Conservation (phyloP, 2,797 vertebrate genomes). For the Lutjanus argentimaculatus region DNA sequence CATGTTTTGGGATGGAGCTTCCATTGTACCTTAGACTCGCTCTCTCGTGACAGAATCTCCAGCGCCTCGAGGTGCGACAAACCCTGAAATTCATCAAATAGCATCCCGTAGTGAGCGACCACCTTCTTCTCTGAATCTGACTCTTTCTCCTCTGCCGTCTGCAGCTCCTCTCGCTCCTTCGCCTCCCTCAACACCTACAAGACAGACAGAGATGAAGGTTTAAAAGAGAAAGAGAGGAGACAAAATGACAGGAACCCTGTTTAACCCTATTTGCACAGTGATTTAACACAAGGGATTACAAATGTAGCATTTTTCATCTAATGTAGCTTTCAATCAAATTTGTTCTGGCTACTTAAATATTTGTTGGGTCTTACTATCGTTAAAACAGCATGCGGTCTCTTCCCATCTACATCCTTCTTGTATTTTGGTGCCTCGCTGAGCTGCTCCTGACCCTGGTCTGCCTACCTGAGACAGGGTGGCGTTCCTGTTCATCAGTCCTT, state of each 20-base stretch:
- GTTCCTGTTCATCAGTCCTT: conserved; percentile 92
- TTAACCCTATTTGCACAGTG: not conserved
- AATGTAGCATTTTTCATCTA: not conserved
- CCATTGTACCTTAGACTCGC: conserved; percentile 92
- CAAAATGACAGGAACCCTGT: not conserved
- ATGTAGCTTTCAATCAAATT: not conserved
- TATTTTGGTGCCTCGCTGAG: not conserved
- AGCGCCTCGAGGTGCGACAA: conserved; percentile 97
- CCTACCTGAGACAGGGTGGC: conserved; percentile 94
- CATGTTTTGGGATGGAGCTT: not conserved
- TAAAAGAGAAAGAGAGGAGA: not conserved
- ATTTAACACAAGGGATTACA: not conserved
- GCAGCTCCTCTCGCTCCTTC: conserved; percentile 94
- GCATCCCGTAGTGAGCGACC: conserved; percentile 93
- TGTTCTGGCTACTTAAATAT: not conserved
- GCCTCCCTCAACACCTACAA: conserved; percentile 94
- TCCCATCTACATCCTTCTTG: not conserved
- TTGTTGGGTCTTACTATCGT: not conserved
- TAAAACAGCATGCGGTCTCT: not conserved
- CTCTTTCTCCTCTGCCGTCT: conserved; percentile 81
- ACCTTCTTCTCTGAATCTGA: conserved; percentile 87
- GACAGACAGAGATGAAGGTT: not conserved
- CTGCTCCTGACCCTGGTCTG: not conserved
- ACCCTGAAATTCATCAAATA: conserved; percentile 98
- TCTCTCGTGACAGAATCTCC: conserved; percentile 96